Base-by-base conservation (phyloP, 2,113 vertebrate genomes). In the Leptocoma aspasia region DNA sequence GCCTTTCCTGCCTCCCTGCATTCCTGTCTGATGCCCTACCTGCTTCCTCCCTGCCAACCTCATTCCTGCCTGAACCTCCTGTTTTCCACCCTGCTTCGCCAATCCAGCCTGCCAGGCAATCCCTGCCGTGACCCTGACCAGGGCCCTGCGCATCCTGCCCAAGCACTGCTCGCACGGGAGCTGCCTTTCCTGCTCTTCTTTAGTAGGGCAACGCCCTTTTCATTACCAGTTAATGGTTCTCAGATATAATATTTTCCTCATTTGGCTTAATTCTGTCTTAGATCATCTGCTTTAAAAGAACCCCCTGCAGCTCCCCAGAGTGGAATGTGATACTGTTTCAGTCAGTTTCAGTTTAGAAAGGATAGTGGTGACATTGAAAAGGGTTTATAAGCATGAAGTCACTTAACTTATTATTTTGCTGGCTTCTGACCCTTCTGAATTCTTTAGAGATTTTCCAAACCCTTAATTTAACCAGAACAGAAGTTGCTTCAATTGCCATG, bases 391-490 rank as follows among this genome's bases (percentile, higher is more conserved):
- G 92, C 64, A 72, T 59, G 33, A 53, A 90, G 24, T 75, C 15
- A 56, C 49, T 93, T 52, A 88, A 90, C 12, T 96, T 57, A 57
- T 57, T 89, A 76, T 54, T 50, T 72, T 89, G 45, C 64, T 96
- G 89, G 33, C 50, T 95, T 66, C 73, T 96, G 54, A 85, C 26
- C 37, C 89, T 86, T 94, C 17, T 86, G 70, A 65, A 89, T 94
- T 83, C 7, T 80, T 54, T 42, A 45, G 86, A 95, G 59, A 65
- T 65, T 90, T 69, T 84, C 17, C 49, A n/a, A 86, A 57, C 6
- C 18, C 9, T 27, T 84, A 47, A 6, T 78, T 92, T 91, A 90
- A 83, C 94, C 57, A 82, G 19, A 83, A 85, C 70, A 88, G 24
- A 95, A 93, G 65, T 60, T 92, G 17, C 35, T 96, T 87, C 31